phyloP scores from a whole-genome alignment of 2,113 vertebrate genomes.

The Prunella fulvescens region DNA sequence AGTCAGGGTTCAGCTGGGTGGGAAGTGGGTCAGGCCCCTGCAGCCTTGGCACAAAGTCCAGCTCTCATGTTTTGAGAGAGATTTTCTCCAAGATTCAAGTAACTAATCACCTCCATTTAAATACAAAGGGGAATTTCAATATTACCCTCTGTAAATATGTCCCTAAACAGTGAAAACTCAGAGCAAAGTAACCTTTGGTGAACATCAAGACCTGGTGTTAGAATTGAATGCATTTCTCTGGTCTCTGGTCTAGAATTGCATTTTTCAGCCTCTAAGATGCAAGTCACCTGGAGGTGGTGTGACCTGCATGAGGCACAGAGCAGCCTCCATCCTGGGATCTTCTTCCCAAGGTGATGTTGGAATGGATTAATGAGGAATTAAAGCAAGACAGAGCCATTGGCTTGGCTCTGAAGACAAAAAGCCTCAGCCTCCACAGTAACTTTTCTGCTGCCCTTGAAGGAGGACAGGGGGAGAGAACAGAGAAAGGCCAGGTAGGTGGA shows the following conservation, averaged over 20 bases:
- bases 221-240: neutral
- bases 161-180: neutral
- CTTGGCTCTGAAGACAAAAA: neutral
- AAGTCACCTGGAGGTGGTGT: too few species aligned
- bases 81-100: neutral
- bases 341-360: neutral
- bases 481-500: neutral
- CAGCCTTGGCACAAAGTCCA: neutral
- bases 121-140: neutral
- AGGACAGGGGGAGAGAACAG: neutral
- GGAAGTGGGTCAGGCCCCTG: neutral
- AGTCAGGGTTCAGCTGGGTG: neutral
- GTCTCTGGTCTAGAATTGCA: neutral
- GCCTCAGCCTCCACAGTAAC: neutral
- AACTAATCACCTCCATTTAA: neutral
- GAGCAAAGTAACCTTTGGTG: neutral
- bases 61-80: rapidly evolving
- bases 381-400: neutral
- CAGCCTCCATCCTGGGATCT: neutral
- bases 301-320: neutral
- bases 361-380: neutral
- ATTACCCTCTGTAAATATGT: neutral
- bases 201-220: neutral
- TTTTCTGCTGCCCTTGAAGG: neutral
- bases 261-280: neutral